Evolutionary conservation across 2,113 vertebrate species (phyloP).

Genomic region (Tetrao urogallus): DNA sequence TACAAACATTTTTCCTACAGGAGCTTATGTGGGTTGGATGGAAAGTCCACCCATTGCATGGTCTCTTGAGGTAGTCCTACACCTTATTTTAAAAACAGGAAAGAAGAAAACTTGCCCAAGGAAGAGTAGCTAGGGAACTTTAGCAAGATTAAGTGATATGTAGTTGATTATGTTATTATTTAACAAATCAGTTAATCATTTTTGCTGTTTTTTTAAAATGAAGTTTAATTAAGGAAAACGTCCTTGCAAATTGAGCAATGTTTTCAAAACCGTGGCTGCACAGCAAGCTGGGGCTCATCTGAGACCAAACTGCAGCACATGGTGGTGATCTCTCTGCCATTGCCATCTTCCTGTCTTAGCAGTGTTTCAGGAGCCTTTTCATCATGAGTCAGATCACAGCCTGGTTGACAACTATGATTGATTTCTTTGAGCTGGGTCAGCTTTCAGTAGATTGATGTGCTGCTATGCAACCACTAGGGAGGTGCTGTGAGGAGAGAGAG

Average conservation of each 20-base stretch:
- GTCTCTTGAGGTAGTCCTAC: background rate
- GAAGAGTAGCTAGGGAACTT: background rate
- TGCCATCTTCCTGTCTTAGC: background rate
- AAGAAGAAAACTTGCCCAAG: background rate
- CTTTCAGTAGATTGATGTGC: background rate
- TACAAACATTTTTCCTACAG: background rate
- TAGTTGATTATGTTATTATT: background rate
- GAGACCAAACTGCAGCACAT: background rate
- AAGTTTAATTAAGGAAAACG: background rate
- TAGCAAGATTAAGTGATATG: background rate
- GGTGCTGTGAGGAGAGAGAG: accelerated
- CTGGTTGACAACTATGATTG: background rate
- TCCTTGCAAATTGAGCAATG: background rate
- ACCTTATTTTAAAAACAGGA: accelerated
- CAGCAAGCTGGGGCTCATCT: background rate
- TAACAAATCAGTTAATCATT: background rate
- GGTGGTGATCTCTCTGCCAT: background rate
- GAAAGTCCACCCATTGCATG: background rate
- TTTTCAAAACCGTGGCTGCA: background rate
- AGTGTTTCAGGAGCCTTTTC: background rate
- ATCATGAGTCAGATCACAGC: background rate
- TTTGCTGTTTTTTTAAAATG: background rate
- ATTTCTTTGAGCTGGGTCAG: background rate
- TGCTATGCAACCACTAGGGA: background rate
- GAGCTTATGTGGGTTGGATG: background rate